Evolutionary conservation across 2,113 vertebrate genomes (phyloP).

Genomic region (cattle (Bos taurus)): ARS-UCD2.0 NC_037341.1:31953001-31953500

Average conservation of each 20-base stretch:
- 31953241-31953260: not conserved
- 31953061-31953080: not conserved
- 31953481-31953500: not conserved
- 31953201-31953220: not conserved
- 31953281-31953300: not conserved
- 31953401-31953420: not conserved
- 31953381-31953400: not conserved
- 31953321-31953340: not conserved
- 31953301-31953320: not conserved
- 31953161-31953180: not conserved
- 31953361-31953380: not conserved
- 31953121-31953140: not conserved
- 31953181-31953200: not conserved
- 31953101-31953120: not conserved
- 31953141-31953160: not conserved
- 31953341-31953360: not conserved
- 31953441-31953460: not conserved
- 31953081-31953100: not conserved
- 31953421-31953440: not conserved
- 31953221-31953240: not conserved
- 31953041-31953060: not conserved
- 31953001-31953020: not conserved
- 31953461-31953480: not conserved
- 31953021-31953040: not conserved
- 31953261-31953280: not conserved